Base-by-base conservation (phyloP, 92 coral and sea anemone species). In the Diadumene lineata region DNA sequence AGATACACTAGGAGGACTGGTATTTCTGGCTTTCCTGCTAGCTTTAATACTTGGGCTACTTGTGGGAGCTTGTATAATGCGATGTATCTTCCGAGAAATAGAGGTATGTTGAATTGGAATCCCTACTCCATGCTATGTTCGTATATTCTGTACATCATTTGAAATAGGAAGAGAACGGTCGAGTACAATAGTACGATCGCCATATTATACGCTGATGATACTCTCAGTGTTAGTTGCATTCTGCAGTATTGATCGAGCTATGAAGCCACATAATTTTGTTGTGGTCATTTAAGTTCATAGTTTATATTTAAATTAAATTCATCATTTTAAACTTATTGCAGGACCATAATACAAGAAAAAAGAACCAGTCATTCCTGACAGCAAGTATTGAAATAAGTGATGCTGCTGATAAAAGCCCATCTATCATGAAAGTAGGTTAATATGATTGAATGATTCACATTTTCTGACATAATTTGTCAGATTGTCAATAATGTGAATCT, bases 1-100 rank as follows among this genome's bases (percentile, higher is more conserved):
- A 32, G 91, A 94, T 66, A 94, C 94, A 0, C 83, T 91, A 29
- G 97, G 97, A 34, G 98, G 97, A 69, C 93, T 85, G 62, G 97
- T 94, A 21, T 89, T 94, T 58, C 84, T 94, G 78, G 87, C 92
- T 8, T 94, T 94, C 64, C 70, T 94, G 29, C 78, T 86, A 1
- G 82, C 93, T 57, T 69, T 94, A 6, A 23, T 94, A 19, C 74
- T 94, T 65, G 98, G 98, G 32, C 80, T 90, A 1, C 16, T 94
- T 44, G 69, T 94, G 58, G 89, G 94, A 6, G 68, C 90, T 19
- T 85, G 91, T 28, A 66, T 94, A 22, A 90, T 87, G 21, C 89
- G 98, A 26, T 94, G 88, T 69, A 85, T 85, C 26, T 82, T 87
- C 32, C 87, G 97, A 43, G 94, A 94, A 84, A 68, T 94, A n/a